Conservation (phyloP, 2,797 vertebrate genomes). For the Poeciliopsis infans region DNA sequence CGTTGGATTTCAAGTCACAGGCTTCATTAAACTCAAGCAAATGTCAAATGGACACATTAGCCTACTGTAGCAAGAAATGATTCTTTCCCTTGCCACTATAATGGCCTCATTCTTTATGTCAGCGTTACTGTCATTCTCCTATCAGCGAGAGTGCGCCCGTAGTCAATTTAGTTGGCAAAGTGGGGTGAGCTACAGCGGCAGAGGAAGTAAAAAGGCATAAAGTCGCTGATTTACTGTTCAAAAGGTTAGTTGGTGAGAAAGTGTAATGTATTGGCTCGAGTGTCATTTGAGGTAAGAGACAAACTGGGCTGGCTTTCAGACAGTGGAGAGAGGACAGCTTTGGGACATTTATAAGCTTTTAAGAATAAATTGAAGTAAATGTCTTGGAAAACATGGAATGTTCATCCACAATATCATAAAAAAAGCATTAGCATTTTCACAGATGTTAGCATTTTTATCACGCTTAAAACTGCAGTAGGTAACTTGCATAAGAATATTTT, state of each 20-base stretch:
- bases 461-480: not conserved
- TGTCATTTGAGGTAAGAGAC: slow-evolving; percentile 13
- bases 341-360: slow-evolving; percentile 23
- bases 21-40: slow-evolving; percentile 14
- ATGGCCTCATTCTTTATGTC: slow-evolving; percentile 12
- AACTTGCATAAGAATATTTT: not conserved
- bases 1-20: slow-evolving; percentile 16
- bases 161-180: slow-evolving; percentile 27
- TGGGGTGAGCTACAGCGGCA: slow-evolving; percentile 14
- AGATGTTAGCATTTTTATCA: not conserved
- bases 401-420: not conserved
- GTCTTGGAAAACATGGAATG: slow-evolving; percentile 1
- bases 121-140: slow-evolving; percentile 7
- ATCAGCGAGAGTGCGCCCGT: slow-evolving; percentile 40
- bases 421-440: not conserved
- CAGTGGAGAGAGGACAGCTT: slow-evolving; percentile 1
- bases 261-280: slow-evolving; percentile 19
- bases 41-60: slow-evolving; percentile 16
- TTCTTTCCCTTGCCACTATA: slow-evolving; percentile 27
- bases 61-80: slow-evolving; percentile 14
- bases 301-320: slow-evolving; percentile 22
- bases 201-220: slow-evolving; percentile 5
- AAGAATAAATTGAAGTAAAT: slow-evolving; percentile 8
- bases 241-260: slow-evolving; percentile 20
- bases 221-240: not conserved